Base-by-base conservation (phyloP, 2,113 vertebrate genomes). In the Chloroceryle aenea region DNA sequence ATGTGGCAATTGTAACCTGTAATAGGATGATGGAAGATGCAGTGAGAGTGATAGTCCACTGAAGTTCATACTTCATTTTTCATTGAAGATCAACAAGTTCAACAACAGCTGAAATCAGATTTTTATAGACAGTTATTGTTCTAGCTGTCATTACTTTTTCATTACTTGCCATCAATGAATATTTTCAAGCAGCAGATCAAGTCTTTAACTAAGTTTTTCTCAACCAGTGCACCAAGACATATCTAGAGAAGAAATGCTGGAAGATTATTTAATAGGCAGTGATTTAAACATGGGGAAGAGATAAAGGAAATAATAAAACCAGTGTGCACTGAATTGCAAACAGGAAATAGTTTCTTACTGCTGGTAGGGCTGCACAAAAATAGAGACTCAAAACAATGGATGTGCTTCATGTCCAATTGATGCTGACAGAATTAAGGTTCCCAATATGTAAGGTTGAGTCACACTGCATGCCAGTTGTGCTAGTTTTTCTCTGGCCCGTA, bases 231-330 rank as follows among this genome's bases (percentile, higher is more conserved):
- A 85, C 92, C 83, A 91, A 92, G 88, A 81, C 62, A 93, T 47
- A 14, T 34, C 61, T 78, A 95, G 59, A 96, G 97, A 93, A 64
- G 80, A 95, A 97, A 95, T 91, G 32, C 85, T 95, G 94, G 56
- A 92, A 84, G 84, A 93, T 85, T 90, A 75, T 95, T 97, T 96
- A 97, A 96, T 95, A 96, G 75, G 72, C 43, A 79, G n/a, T 91
- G 82, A 95, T 95, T 97, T 96, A 96, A 97, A 94, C 62, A 91
- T 79, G 75, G 76, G 84, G 59, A 93, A 88, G 53, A 95, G 86
- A 96, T 97, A 92, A 95, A 90, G 73, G 80, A 97, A 97, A 94
- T 96, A 92, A 95, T 93, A 96, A 96, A 97, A 95, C 40, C 63
- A 87, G 77, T 67, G 32, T 87, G 81, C 84, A 55, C n/a, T 66